Conservation (phyloP, 2,888 invertebrate genomes). For the Eupithecia tripunctaria region DNA sequence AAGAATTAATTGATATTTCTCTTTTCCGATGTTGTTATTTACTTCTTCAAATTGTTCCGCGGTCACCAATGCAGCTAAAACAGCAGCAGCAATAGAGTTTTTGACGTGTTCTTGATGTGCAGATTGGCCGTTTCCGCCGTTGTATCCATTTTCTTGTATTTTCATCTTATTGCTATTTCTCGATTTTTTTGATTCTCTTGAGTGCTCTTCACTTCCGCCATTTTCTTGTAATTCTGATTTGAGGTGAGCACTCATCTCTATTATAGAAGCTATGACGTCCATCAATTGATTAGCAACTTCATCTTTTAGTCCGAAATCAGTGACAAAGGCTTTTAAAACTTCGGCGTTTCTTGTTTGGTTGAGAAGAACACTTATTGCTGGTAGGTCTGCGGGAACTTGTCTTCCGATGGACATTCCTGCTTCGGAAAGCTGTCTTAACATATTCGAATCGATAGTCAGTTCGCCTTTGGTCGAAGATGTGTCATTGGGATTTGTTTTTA, state of each 20-base stretch:
- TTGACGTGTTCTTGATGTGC: constrained; percentile 80
- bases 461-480: constrained; percentile 84
- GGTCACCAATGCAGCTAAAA: constrained; percentile 79
- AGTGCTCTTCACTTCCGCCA: constrained; percentile 55
- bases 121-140: constrained; percentile 60
- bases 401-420: constrained; percentile 88
- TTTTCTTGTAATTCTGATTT: constrained; percentile 73
- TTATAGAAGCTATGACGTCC: constrained; percentile 79
- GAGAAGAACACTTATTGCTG: constrained; percentile 84
- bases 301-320: constrained; percentile 80
- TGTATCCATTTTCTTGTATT: constrained; percentile 53
- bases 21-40: constrained; percentile 78
- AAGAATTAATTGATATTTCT: constrained; percentile 79
- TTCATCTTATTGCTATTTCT: constrained; percentile 63
- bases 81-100: constrained; percentile 82
- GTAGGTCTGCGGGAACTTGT: constrained; percentile 85
- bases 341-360: constrained; percentile 81
- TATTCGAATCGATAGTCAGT: constrained; percentile 86
- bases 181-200: constrained; percentile 61
- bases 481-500: constrained; percentile 80
- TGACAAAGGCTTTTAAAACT: constrained; percentile 77
- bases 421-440: constrained; percentile 87
- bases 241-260: constrained; percentile 80
- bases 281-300: constrained; percentile 81
- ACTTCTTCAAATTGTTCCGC: constrained; percentile 81